A percentile compares a stretch with the other conserved stretches of the same genome.
phyloP scores from a whole-genome alignment of 2,113 vertebrate genomes.

The Melospiza melodia region DNA sequence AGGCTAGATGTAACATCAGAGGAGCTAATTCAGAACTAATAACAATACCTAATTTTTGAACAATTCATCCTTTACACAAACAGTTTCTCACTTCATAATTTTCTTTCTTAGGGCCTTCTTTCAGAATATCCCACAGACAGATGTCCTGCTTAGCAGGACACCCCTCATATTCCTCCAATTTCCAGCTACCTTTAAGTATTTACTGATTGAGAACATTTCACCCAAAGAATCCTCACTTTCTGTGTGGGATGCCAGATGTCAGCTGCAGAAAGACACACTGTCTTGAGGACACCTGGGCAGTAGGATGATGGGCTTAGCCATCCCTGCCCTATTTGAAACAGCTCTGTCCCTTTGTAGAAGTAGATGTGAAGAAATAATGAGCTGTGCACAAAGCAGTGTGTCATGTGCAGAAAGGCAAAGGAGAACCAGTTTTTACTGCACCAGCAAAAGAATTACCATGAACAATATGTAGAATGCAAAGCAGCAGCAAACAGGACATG shows the following conservation, averaged over 20 bases:
- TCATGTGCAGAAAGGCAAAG: neutral
- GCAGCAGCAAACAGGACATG: neutral
- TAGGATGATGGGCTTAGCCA: neutral
- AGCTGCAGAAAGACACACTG: neutral
- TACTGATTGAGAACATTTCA: constrained; percentile 5
- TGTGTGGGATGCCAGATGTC: neutral
- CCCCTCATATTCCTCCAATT: constrained; percentile 8
- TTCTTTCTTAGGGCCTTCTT: constrained; percentile 40
- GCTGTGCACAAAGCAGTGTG: neutral
- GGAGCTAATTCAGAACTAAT: constrained; percentile 60
- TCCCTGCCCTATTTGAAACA: neutral
- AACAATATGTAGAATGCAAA: neutral
- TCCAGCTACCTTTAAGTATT: constrained; percentile 13
- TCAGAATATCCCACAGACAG: neutral
- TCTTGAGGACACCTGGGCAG: neutral
- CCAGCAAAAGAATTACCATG: neutral
- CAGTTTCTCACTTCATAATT: constrained; percentile 8
- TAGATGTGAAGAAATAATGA: neutral
- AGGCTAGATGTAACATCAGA: constrained; percentile 55
- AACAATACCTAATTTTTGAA: constrained; percentile 44
- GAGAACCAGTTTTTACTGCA: neutral
- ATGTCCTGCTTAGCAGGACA: constrained; percentile 14
- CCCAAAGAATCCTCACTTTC: neutral
- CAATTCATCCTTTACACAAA: neutral
- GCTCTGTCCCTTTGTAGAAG: neutral